Percentiles rank a stretch among this genome's conserved stretches.
These are phyloP conservation scores for Toxonevra muliebris DNA, from an alignment of 2,888 invertebrate species.

Conservation along the genomic window DNA sequence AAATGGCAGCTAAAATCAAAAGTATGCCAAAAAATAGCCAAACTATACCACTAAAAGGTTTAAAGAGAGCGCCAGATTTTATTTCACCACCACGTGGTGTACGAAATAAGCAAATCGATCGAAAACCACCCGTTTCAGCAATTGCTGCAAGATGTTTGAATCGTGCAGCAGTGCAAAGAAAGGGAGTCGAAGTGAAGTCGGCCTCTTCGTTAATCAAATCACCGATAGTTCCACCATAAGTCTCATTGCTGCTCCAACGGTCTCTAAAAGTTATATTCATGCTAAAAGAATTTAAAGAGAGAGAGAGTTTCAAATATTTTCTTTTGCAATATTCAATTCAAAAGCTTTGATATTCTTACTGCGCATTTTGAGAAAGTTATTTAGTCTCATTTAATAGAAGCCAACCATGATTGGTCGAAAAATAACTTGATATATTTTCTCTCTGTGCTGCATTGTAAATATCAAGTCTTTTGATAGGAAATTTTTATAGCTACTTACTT, in stretches of 20 bases:
- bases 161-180: constrained; percentile 44
- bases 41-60: constrained; percentile 68
- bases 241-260: constrained; percentile 52
- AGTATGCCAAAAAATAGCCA: constrained; percentile 67
- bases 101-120: constrained; percentile 69
- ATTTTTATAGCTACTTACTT: constrained; percentile 42
- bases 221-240: constrained; percentile 53
- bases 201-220: constrained; percentile 47
- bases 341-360: too few relatives aligned
- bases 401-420: too few relatives aligned
- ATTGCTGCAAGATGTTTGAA: constrained; percentile 43
- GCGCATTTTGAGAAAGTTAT: too few relatives aligned
- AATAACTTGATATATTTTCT: too few relatives aligned
- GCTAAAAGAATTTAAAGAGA: constrained; percentile 36
- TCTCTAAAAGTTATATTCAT: constrained; percentile 46
- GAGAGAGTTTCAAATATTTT: too few relatives aligned
- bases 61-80: constrained; percentile 69
- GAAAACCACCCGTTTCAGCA: constrained; percentile 50
- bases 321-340: too few relatives aligned
- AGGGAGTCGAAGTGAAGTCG: constrained; percentile 51
- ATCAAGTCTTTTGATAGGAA: too few relatives aligned
- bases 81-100: constrained; percentile 69
- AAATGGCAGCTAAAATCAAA: constrained; percentile 53
- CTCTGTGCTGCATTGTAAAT: too few relatives aligned
- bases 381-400: too few relatives aligned